Evolutionary conservation across 2,113 vertebrate species (phyloP).

Genomic region (Nycticorax nycticorax): DNA sequence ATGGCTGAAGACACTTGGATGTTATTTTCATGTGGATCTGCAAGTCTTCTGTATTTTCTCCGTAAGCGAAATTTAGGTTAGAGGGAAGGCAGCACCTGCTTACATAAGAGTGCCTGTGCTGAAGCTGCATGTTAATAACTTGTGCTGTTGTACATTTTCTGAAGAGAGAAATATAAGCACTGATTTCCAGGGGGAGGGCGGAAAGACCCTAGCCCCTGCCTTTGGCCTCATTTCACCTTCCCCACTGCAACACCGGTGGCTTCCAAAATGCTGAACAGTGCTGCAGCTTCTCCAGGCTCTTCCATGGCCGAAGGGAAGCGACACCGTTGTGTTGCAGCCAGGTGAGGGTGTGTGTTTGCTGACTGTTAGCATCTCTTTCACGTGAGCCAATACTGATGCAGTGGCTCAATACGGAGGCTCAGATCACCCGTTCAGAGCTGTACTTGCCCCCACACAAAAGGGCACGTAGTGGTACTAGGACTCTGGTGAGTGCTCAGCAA

Average conservation of each 20-base stretch:
- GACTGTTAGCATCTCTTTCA: not conserved
- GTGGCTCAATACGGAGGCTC: not conserved
- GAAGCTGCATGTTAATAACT: not conserved
- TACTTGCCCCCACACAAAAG: not conserved
- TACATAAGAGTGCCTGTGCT: not conserved
- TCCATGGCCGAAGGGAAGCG: not conserved
- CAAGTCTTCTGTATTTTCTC: not conserved
- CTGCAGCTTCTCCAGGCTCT: not conserved
- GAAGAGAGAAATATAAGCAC: not conserved
- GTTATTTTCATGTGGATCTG: not conserved
- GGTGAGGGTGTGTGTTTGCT: not conserved
- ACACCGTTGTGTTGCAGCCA: not conserved
- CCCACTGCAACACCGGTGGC: not conserved
- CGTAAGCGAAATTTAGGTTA: not conserved
- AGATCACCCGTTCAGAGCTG: not conserved
- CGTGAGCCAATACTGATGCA: not conserved
- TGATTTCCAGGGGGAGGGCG: not conserved
- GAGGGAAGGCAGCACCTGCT: not conserved
- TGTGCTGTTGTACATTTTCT: not conserved
- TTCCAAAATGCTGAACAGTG: not conserved
- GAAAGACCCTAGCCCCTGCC: not conserved
- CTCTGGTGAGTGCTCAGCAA: not conserved
- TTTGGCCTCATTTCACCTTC: not conserved
- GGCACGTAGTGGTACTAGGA: not conserved
- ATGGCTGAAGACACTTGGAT: not conserved